phyloP scores from a whole-genome alignment of 1,140 invertebrate species.

The Drosophila parvula region DNA sequence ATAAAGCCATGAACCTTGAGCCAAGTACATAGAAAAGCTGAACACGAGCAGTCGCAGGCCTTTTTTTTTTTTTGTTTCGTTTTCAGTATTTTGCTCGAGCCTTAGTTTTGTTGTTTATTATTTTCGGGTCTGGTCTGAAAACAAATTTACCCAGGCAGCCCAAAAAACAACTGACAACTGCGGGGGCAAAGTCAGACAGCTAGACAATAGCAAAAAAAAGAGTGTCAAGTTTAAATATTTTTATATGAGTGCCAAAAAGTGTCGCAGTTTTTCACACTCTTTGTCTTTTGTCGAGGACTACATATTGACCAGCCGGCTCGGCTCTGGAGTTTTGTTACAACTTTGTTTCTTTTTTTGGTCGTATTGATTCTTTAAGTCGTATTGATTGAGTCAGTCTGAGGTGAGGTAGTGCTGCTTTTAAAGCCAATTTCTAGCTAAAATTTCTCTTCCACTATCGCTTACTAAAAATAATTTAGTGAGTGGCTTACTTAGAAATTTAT shows the following conservation, averaged over 20 bases:
- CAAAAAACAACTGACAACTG: constrained; percentile 55
- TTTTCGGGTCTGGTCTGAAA: constrained; percentile 58
- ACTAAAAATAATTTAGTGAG: background rate
- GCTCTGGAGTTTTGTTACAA: constrained; percentile 56
- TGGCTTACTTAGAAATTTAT: constrained; percentile 25
- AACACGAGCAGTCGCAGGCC: constrained; percentile 46
- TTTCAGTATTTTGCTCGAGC: constrained; percentile 18
- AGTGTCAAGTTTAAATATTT: constrained; percentile 78
- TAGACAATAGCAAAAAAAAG: constrained; percentile 48
- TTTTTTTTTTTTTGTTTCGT: constrained; percentile 7
- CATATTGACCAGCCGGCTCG: constrained; percentile 19
- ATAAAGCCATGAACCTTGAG: constrained; percentile 79
- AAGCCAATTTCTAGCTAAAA: constrained; percentile 1
- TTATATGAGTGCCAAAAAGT: constrained; percentile 58
- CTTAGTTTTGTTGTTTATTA: constrained; percentile 47
- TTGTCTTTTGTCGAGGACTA: constrained; percentile 27
- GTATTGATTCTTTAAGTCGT: constrained; percentile 64
- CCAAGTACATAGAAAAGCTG: constrained; percentile 68
- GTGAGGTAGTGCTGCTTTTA: constrained; percentile 6
- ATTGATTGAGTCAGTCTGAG: constrained; percentile 49
- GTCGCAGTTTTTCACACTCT: constrained; percentile 50
- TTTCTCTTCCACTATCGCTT: background rate
- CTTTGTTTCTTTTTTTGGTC: constrained; percentile 14
- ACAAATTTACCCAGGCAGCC: constrained; percentile 41
- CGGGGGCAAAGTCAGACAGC: constrained; percentile 27